A percentile compares a stretch with the other conserved stretches of the same genome.
These are phyloP conservation scores for Drosophila ustulata DNA, from an alignment of 2,888 invertebrate genomes.

Conservation along the genomic window DNA sequence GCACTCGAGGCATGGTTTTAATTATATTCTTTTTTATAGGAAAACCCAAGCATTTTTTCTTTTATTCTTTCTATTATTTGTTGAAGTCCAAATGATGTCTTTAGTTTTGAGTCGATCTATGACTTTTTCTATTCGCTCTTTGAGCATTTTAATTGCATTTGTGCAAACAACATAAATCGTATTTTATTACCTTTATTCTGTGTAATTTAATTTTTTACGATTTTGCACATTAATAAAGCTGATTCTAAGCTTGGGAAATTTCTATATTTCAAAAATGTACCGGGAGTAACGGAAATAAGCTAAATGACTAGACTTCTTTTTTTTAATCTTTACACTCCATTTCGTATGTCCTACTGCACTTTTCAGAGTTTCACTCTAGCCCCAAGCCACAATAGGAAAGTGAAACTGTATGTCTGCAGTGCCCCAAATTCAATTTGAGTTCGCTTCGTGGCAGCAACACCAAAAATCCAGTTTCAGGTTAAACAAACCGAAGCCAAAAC, in stretches of 20 bases:
- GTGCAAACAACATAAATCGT: constrained; percentile 76
- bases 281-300: constrained; percentile 26
- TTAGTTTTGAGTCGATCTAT: constrained; percentile 61
- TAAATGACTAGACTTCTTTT: constrained; percentile 11
- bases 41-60: constrained; percentile 57
- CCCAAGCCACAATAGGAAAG: constrained; percentile 63
- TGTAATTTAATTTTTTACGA: constrained; percentile 82
- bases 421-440: constrained; percentile 59
- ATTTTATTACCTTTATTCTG: constrained; percentile 67
- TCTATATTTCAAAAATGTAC: constrained; percentile 11
- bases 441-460: constrained; percentile 24
- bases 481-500: constrained; percentile 70
- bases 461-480: constrained; percentile 72
- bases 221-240: constrained; percentile 77
- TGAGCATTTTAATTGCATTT: constrained; percentile 72
- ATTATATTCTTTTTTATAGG: constrained; percentile 55
- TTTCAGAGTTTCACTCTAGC: constrained; percentile 39
- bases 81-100: constrained; percentile 70
- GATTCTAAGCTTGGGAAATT: constrained; percentile 46
- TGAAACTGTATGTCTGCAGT: constrained; percentile 56
- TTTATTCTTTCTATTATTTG: constrained; percentile 42
- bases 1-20: constrained; percentile 64
- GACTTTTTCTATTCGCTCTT: constrained; percentile 58
- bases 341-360: constrained; percentile 35
- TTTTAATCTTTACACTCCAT: constrained; percentile 32